Evolutionary conservation across 2,797 vertebrate genomes (phyloP), one percentile per base, ranked within the genome.

Genomic region (Tokudaia tokunoshimensis): DNA sequence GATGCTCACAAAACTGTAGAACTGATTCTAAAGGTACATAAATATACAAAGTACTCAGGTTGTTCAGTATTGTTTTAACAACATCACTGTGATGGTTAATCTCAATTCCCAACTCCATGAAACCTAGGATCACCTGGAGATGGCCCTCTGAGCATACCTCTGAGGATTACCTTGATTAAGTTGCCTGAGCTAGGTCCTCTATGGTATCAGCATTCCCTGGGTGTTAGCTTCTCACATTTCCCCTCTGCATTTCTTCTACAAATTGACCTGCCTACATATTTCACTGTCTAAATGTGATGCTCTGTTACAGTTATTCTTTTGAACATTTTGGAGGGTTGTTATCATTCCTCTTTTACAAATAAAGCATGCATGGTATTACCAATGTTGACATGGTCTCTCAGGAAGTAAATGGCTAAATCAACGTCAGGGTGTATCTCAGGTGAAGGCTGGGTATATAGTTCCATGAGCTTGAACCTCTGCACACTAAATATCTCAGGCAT

Each of bases 11-110:
- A 70, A 52, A 70, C 31, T 24, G 3, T 26, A 52, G 20, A 70
- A 52, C 31, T 37, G 47, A 70, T 52, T 70, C 29, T 22, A 86
- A 50, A 52, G 83, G 70, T 10, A 52, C 34, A 70, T 75, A 91
- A 78, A 91, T 20, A 96, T 75, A 95, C 17, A 93, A 41, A 41
- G 41, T 41, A 41, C 72, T 92, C 31, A 80, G 61, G n/a, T 75
- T 95, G 34, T 82, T 85, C 67, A 20, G 41, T 90, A 81, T 37
- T 67, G 70, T 85, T 86, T 89, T 75, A 85, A 63, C 61, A 82
- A 76, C 50, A 17, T 34, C n/a, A 70, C 10, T 70, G 47, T 24
- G 20, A 70, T 37, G 65, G 44, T 70, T 24, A 52, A 86, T 70
- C 83, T 86, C 61, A 70, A 4, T 70, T 67, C 20, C 20, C 63